Conservation (phyloP, 2,888 invertebrate genomes). For the Heliconius cydno region DNA sequence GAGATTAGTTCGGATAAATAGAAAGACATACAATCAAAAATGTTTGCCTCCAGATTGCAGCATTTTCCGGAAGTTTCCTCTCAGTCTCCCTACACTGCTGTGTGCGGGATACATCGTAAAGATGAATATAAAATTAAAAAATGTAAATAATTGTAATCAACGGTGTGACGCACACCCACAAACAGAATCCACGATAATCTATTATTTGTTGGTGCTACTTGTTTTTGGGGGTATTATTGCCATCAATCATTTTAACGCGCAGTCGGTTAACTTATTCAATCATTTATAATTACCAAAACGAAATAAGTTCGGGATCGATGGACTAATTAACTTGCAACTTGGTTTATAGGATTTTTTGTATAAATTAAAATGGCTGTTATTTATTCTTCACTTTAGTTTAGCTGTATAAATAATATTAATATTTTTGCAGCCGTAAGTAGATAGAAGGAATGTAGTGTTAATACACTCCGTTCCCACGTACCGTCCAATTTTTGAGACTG, state of each 20-base stretch:
- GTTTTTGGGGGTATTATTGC: constrained; percentile 45
- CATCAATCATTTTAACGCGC: constrained; percentile 49
- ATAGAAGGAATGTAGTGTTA: no score
- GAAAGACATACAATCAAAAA: no score
- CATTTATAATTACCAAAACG: constrained; percentile 48
- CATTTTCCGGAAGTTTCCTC: no score
- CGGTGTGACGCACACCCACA: constrained; percentile 29
- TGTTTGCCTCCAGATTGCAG: no score
- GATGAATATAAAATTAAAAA: background rate
- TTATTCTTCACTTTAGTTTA: background rate
- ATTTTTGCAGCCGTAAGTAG: no score
- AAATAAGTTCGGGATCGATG: constrained; percentile 44
- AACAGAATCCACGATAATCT: constrained; percentile 45
- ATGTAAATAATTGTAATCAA: background rate
- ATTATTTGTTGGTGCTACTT: constrained; percentile 48
- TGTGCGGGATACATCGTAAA: no score
- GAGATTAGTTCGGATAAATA: no score
- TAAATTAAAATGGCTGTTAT: background rate
- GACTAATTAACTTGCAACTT: constrained; percentile 38
- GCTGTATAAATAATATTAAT: no score
- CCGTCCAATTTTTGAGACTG: no score
- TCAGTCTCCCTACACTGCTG: no score
- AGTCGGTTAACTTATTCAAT: constrained; percentile 48
- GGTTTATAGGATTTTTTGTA: background rate
- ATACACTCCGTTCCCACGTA: no score